Conservation (phyloP, 2,888 invertebrate genomes). For the Sminthurides aquaticus region DNA sequence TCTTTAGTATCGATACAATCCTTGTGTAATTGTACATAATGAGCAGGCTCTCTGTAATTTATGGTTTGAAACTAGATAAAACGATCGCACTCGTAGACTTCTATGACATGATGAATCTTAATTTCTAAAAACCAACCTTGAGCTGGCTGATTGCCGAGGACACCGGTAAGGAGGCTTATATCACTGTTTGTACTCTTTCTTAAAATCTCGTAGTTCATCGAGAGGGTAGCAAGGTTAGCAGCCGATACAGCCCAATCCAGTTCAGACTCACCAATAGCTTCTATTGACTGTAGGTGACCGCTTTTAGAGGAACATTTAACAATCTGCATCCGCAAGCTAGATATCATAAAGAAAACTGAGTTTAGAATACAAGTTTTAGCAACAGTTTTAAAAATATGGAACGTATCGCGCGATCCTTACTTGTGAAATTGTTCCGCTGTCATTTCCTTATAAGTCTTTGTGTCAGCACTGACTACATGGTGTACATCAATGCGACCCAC, state of each 20-base stretch:
- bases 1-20: slow-evolving; percentile 15
- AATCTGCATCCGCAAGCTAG: slow-evolving; percentile 11
- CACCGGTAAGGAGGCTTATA: background rate
- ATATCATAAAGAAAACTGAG: background rate
- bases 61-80: background rate
- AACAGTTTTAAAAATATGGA: background rate
- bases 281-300: background rate
- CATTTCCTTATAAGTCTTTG: background rate
- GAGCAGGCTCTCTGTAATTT: slow-evolving; percentile 4
- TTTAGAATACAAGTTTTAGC: background rate
- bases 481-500: slow-evolving; percentile 11
- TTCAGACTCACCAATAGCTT: background rate
- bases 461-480: background rate
- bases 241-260: slow-evolving; percentile 19
- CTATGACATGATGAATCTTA: background rate
- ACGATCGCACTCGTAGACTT: background rate
- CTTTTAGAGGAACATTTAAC: slow-evolving; percentile 4
- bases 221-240: slow-evolving; percentile 16
- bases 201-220: slow-evolving; percentile 19
- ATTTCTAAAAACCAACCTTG: background rate
- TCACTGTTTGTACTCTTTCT: slow-evolving; percentile 14
- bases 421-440: slow-evolving; percentile 21
- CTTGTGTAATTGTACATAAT: slow-evolving; percentile 22
- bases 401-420: slow-evolving; percentile 9
- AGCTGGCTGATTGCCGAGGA: background rate